phyloP scores from a whole-genome alignment of 2,888 invertebrate species.

The Trissolcus japonicus region DNA sequence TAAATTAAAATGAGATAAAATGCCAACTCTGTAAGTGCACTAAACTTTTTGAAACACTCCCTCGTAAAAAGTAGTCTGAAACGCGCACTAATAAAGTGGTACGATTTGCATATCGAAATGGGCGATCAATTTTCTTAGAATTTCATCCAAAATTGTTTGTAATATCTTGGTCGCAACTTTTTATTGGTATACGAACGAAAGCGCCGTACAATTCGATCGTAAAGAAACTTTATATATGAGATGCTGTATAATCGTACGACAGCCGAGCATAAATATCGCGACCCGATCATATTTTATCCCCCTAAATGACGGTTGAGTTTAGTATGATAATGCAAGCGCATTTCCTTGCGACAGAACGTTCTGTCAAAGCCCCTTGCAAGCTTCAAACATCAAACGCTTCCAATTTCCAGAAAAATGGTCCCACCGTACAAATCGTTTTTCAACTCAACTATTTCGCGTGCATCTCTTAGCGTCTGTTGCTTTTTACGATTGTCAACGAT shows the following conservation, averaged over 20 bases:
- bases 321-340: conserved; percentile 46
- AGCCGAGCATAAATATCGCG: conserved; percentile 33
- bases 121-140: conserved; percentile 38
- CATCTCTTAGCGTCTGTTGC: neutral
- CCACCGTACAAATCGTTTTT: conserved; percentile 7
- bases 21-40: conserved; percentile 9
- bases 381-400: conserved; percentile 37
- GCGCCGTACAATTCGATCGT: conserved; percentile 25
- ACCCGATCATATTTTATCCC: conserved; percentile 42
- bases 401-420: conserved; percentile 15
- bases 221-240: conserved; percentile 43
- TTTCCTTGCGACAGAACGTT: conserved; percentile 36
- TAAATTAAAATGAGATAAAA: conserved; percentile 5
- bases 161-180: conserved; percentile 13
- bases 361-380: conserved; percentile 29
- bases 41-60: conserved; percentile 17
- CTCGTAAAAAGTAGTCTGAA: conserved; percentile 26
- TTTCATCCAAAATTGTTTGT: conserved; percentile 23
- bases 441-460: neutral
- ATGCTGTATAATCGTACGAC: conserved; percentile 27
- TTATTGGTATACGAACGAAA: conserved; percentile 28
- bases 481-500: neutral
- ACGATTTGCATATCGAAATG: conserved; percentile 44
- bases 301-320: conserved; percentile 50
- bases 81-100: conserved; percentile 28